Conservation (phyloP, 2,797 vertebrate genomes). For the Clangula hyemalis region DNA sequence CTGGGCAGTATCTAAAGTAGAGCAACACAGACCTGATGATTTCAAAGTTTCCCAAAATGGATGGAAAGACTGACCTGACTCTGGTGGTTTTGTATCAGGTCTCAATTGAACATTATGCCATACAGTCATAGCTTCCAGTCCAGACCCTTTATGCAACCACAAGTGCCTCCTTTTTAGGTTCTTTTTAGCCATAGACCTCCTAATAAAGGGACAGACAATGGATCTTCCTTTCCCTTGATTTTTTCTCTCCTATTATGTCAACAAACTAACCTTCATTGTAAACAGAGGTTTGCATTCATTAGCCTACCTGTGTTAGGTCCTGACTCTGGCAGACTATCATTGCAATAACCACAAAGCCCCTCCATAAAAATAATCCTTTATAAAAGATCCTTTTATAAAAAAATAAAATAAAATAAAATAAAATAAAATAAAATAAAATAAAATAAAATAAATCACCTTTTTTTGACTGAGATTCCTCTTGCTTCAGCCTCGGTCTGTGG, state of each 20-base stretch:
- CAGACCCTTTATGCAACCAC: not conserved
- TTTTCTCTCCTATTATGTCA: not conserved
- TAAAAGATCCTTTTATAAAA: no score
- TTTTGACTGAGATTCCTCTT: no score
- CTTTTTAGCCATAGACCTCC: not conserved
- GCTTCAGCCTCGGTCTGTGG: no score
- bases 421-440: no score
- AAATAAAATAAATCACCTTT: no score
- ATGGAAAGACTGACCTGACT: not conserved
- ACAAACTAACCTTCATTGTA: not conserved
- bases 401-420: no score
- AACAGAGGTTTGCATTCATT: not conserved
- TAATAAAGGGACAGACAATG: not conserved
- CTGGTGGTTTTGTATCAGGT: not conserved
- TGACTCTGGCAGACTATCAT: not conserved
- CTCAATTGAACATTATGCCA: not conserved
- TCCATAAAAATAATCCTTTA: not conserved
- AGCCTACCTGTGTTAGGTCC: not conserved
- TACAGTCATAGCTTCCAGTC: not conserved
- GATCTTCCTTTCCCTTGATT: not conserved
- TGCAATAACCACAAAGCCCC: not conserved
- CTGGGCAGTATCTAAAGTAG: not conserved
- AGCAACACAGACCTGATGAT: not conserved
- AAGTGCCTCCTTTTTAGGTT: not conserved
- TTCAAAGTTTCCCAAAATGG: not conserved